A percentile compares a stretch with the other conserved stretches of the same genome.
These are phyloP conservation scores for Pithecia hirsuta DNA, from an alignment of 2,797 vertebrate species.

Conservation along the genomic window DNA sequence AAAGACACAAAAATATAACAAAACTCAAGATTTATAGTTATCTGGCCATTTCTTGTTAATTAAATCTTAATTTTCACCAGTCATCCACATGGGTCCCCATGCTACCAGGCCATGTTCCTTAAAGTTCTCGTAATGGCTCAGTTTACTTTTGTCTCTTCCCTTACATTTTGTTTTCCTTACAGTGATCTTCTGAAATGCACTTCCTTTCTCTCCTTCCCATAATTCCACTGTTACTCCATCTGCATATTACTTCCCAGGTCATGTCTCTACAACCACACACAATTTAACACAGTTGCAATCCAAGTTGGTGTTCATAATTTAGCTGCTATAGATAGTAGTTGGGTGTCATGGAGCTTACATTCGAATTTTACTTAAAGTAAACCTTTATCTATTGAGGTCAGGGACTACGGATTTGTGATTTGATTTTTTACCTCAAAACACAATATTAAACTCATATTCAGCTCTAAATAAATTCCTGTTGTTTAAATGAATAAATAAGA, in stretches of 20 bases:
- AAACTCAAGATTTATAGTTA: neutral
- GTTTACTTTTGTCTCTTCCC: rapidly evolving
- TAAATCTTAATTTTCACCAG: neutral
- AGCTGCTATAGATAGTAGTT: neutral
- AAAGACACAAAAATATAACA: neutral
- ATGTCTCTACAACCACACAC: neutral
- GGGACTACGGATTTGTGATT: neutral
- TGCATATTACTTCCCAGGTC: neutral
- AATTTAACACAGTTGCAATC: neutral
- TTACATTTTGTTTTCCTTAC: neutral
- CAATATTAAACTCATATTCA: neutral
- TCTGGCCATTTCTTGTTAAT: neutral
- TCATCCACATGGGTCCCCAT: too few relatives aligned
- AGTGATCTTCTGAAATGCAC: neutral
- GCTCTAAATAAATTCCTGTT: neutral
- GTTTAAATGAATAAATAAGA: neutral
- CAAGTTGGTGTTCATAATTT: neutral
- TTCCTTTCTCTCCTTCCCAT: neutral
- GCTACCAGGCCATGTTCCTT: neutral
- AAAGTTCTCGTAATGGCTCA: neutral
- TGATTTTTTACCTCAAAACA: neutral
- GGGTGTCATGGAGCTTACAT: neutral
- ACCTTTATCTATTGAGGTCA: neutral
- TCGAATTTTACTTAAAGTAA: neutral
- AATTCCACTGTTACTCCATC: neutral